Evolutionary conservation across 1,140 invertebrate genomes (phyloP), one percentile per base, ranked within the genome.

Genomic region (Cotesia glomerata): DNA sequence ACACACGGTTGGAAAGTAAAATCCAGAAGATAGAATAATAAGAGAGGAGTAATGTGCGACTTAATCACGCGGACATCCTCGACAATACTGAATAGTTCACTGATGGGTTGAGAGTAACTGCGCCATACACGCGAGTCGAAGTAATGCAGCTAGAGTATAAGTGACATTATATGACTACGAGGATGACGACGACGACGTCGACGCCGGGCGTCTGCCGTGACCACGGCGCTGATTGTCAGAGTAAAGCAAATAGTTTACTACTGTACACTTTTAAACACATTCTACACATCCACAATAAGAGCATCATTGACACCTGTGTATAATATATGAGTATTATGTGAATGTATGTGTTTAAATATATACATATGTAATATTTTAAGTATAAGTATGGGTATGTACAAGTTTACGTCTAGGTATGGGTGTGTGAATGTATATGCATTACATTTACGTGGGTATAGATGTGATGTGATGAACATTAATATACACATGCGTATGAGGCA

Each of bases 51-150:
- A 35, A 16, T 67, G 71, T 54, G 70, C 67, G 26, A 73, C 73
- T 49, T 73, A 77, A 78, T 82, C 79, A 83, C 82, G 79, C 80
- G 78, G 85, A 79, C 85, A 84, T 86, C 82, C 75, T 82, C 79
- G 76, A 79, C 79, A 80, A 77, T 75, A 86, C 84, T 85, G 79
- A 80, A 11, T 45, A 73, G 26, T 26, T 26, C 26, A 26, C 26
- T 26, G 26, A 2, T 26, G 26, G 26, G 26, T 26, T 26, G 26
- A 26, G 26, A 26, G 70, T 76, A 49, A 72, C 71, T 54, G 54
- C 64, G 52, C 72, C 56, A 13, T 26, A 69, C 26, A 49, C 56
- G 39, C 62, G 61, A 65, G 73, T 69, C 18, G 18, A 45, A 45
- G 39, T 45, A 45, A 64, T 59, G n/a, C 14, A 39, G 34, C 26